Evolutionary conservation across 2,113 vertebrate species (phyloP), one percentile per base, ranked within the genome.

Genomic region (Clinocottus analis): DNA sequence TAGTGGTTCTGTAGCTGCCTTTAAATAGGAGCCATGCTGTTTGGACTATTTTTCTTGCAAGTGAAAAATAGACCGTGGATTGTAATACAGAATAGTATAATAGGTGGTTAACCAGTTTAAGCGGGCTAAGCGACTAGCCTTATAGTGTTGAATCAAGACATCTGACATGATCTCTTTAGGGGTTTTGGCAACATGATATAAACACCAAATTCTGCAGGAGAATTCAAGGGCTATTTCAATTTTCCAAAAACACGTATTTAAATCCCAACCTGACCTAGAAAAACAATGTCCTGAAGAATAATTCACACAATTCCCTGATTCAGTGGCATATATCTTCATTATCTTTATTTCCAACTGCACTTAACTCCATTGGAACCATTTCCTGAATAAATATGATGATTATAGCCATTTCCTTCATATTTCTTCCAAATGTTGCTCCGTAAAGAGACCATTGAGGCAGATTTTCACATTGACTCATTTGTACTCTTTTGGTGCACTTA

Each of bases 311-410:
- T 81, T 86, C 63, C 56, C 61, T 65, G 45, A 84, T 88, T 80
- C 75, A 65, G 75, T 37, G 72, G 74, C 76, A 86, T 88, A 75
- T 29, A 73, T 91, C 84, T 89, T 90, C 91, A 88, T 90, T 87
- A 89, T 85, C 77, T 45, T 59, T 61, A 82, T 83, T 89, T 88
- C 84, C 79, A 84, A 49, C 27, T 71, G 67, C 64, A 80, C 60
- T 87, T 72, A 45, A 81, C 75, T 75, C 67, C 75, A 67, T 62
- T 71, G 77, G 55, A 72, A 82, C 79, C 31, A 75, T 80, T 87
- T 91, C 86, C 87, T 85, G 68, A 83, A 74, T 82, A 85, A 88
- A 90, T 90, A 87, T 69, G 35, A 87, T 88, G 64, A 91, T 91
- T 91, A 83, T 17, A 80, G 85, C 77, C 77, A 84, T 90, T 92